A percentile compares a stretch with the other conserved stretches of the same genome.
phyloP scores from a whole-genome alignment of 2,888 invertebrate genomes.

The Drosophila kambysellisi region DNA sequence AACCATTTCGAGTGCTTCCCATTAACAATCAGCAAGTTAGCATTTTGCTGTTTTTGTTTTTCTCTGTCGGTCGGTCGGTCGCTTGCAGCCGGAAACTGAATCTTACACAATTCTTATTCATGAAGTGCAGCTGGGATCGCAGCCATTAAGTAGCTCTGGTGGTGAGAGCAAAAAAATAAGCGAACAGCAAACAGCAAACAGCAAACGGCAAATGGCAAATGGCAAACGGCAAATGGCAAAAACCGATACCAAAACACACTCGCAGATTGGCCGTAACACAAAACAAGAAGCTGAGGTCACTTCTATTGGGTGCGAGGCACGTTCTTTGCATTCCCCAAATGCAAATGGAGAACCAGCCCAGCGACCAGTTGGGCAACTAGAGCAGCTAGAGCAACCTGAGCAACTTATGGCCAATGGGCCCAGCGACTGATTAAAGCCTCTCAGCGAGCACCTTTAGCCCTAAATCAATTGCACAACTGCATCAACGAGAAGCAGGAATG shows the following conservation, averaged over 20 bases:
- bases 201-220: background rate
- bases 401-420: slow-evolving; percentile 6
- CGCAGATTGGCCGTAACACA: slow-evolving; percentile 33
- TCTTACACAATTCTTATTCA: slow-evolving; percentile 13
- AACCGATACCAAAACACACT: slow-evolving; percentile 7
- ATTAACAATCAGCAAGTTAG: background rate
- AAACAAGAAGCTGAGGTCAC: slow-evolving; percentile 49
- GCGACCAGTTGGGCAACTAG: slow-evolving; percentile 2
- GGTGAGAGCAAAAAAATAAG: slow-evolving; percentile 11
- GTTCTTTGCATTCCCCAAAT: slow-evolving; percentile 40
- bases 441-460: background rate
- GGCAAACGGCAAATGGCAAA: background rate
- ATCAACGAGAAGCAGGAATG: background rate
- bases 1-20: background rate
- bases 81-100: slow-evolving; percentile 6
- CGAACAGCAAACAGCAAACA: background rate
- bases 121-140: slow-evolving; percentile 9
- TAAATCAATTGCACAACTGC: slow-evolving; percentile 17
- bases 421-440: slow-evolving; percentile 10
- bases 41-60: background rate
- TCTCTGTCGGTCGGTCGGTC: background rate
- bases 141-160: slow-evolving; percentile 34
- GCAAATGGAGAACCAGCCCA: slow-evolving; percentile 7
- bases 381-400: background rate
- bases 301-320: slow-evolving; percentile 36